A percentile compares a stretch with the other conserved stretches of the same genome.
Evolutionary conservation across 1,140 invertebrate genomes (phyloP).

Genomic region (Eupeodes corollae): DNA sequence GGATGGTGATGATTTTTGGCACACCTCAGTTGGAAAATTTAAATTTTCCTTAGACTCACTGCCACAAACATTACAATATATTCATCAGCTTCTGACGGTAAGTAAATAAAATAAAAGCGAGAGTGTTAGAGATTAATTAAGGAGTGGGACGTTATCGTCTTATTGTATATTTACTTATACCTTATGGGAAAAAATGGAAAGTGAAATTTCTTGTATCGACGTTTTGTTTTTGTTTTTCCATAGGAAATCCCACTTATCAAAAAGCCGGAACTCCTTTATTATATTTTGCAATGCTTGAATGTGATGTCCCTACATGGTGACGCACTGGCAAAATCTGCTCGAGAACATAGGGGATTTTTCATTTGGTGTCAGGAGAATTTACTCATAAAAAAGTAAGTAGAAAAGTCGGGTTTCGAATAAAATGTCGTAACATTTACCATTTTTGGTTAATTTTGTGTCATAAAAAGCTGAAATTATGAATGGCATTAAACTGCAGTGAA

Average conservation of each 20-base stretch:
- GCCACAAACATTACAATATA: conserved; percentile 84
- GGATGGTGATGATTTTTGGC: conserved; percentile 74
- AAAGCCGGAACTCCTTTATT: conserved; percentile 89
- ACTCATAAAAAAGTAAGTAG: conserved; percentile 82
- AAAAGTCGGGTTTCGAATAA: no score
- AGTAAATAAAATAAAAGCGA: conserved; percentile 5
- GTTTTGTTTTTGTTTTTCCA: background rate
- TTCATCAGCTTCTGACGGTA: conserved; percentile 81
- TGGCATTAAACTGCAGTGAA: no score
- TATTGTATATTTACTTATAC: no score
- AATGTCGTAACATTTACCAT: no score
- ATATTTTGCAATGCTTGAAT: conserved; percentile 84
- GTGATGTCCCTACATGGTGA: conserved; percentile 88
- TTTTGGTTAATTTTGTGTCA: background rate
- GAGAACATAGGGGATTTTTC: conserved; percentile 88
- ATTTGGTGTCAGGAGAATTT: conserved; percentile 96
- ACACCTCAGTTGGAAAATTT: conserved; percentile 84
- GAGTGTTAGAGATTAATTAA: background rate
- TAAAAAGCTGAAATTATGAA: no score
- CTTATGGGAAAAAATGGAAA: background rate
- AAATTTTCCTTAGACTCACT: conserved; percentile 83
- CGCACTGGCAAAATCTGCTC: conserved; percentile 73
- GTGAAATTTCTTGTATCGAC: background rate
- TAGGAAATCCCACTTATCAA: conserved; percentile 64
- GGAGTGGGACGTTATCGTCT: background rate